Percentiles rank a stretch among this genome's conserved stretches.
Evolutionary conservation across 2,797 vertebrate genomes (phyloP).

Genomic region (Sciaenops ocellatus): DNA sequence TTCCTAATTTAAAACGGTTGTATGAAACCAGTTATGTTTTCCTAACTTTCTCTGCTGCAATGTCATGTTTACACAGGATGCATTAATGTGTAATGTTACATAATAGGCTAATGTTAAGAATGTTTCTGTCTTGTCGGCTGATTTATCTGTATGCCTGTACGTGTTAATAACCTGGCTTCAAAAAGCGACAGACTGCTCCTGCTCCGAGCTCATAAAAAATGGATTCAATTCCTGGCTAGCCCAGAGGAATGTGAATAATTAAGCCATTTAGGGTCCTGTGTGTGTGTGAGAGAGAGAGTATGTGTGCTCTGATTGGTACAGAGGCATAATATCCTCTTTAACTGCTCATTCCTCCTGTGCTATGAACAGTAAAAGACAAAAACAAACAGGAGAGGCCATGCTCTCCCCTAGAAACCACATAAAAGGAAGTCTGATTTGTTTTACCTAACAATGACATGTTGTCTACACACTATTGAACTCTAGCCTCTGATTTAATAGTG

Average conservation of each 20-base stretch:
- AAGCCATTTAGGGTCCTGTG: conserved; percentile 71
- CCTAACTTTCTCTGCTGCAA: not conserved
- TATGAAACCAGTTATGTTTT: not conserved
- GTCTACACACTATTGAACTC: not conserved
- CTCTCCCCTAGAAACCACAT: not conserved
- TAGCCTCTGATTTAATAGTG: conserved; percentile 15
- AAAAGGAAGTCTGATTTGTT: not conserved
- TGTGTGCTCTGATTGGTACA: conserved; percentile 29
- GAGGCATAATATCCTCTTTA: conserved; percentile 16
- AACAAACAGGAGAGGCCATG: conserved; percentile 13
- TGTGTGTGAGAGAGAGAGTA: conserved; percentile 8
- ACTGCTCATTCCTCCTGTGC: conserved; percentile 9
- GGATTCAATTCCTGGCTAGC: conserved; percentile 66
- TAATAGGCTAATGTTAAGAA: conserved; percentile 26
- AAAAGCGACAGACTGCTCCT: conserved; percentile 60
- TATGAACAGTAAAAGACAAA: conserved; percentile 31
- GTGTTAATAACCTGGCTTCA: conserved; percentile 70
- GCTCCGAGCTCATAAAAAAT: conserved; percentile 77
- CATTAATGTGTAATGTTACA: conserved; percentile 36
- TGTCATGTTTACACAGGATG: conserved; percentile 1
- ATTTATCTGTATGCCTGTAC: conserved; percentile 38
- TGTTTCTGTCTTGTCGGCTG: conserved; percentile 43
- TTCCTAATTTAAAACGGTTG: not conserved
- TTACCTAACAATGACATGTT: not conserved
- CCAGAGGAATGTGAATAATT: conserved; percentile 81